phyloP scores from a whole-genome alignment of 35 echinoderm and acorn worm genomes.

The Heliocidaris tuberculata region DNA sequence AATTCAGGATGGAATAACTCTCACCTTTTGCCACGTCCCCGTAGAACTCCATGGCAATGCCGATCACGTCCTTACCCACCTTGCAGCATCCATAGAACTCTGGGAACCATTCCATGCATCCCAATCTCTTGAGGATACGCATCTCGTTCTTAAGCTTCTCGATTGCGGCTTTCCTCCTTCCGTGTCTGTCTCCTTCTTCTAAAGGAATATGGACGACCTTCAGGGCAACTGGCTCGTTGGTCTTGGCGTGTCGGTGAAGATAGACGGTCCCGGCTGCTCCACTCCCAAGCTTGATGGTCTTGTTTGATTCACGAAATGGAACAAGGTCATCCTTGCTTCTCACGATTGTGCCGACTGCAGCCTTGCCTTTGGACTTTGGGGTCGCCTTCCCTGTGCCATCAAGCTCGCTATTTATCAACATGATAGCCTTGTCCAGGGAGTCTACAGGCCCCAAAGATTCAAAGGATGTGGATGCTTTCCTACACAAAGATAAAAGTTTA shows the following conservation, averaged over 20 bases:
- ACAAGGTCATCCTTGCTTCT: not conserved
- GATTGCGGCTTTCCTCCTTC: not conserved
- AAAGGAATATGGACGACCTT: not conserved
- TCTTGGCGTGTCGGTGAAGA: not conserved
- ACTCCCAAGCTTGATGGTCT: not conserved
- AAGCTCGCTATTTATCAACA: not conserved
- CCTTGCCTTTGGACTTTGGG: not conserved
- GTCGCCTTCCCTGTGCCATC: not conserved
- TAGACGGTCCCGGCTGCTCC: not conserved
- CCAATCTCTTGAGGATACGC: not conserved
- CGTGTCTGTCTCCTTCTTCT: not conserved
- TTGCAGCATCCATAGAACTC: not conserved
- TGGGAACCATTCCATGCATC: slow-evolving; percentile 26
- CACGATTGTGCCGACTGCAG: not conserved
- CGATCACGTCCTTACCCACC: not conserved
- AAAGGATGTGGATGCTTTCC: not conserved
- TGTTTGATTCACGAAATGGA: not conserved
- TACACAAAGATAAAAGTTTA: not conserved
- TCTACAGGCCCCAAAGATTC: not conserved
- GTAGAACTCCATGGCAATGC: slow-evolving; percentile 38
- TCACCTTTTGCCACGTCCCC: not conserved
- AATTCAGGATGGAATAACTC: slow-evolving; percentile 30
- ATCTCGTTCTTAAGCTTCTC: slow-evolving; percentile 15
- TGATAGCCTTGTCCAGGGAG: not conserved
- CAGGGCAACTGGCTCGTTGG: not conserved